phyloP scores from a whole-genome alignment of 2,797 vertebrate genomes.

The Tauraco hartlaubi region DNA sequence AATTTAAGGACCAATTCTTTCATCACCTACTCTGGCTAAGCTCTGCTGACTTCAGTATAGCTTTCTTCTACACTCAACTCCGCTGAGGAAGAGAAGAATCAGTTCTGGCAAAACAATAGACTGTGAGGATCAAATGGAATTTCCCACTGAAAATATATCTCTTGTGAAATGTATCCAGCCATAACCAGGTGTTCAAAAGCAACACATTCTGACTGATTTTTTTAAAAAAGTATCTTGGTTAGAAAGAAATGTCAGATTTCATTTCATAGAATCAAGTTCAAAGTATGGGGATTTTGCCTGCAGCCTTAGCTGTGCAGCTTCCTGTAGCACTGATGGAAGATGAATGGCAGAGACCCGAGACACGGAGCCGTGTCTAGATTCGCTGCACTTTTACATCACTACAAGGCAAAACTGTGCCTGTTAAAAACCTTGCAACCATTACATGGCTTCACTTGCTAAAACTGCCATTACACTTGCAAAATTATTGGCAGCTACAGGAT shows the following conservation, averaged over 20 bases:
- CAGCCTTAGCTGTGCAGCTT: not conserved
- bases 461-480: not conserved
- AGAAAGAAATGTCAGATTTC: not conserved
- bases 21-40: not conserved
- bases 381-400: not conserved
- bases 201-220: not conserved
- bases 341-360: not conserved
- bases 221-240: not conserved
- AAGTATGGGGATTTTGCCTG: not conserved
- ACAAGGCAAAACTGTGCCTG: not conserved
- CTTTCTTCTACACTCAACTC: not conserved
- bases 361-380: not conserved
- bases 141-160: not conserved
- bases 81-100: not conserved
- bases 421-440: not conserved
- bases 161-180: not conserved
- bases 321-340: not conserved
- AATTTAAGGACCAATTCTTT: not conserved
- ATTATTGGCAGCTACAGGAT: not conserved
- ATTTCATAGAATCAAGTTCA: accelerated
- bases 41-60: not conserved
- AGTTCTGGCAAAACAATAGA: not conserved
- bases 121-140: not conserved
- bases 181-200: not conserved
- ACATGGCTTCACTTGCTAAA: not conserved